These are phyloP conservation scores for Ailurus styani DNA, from an alignment of 2,113 vertebrate genomes.

Conservation along the genomic window DNA sequence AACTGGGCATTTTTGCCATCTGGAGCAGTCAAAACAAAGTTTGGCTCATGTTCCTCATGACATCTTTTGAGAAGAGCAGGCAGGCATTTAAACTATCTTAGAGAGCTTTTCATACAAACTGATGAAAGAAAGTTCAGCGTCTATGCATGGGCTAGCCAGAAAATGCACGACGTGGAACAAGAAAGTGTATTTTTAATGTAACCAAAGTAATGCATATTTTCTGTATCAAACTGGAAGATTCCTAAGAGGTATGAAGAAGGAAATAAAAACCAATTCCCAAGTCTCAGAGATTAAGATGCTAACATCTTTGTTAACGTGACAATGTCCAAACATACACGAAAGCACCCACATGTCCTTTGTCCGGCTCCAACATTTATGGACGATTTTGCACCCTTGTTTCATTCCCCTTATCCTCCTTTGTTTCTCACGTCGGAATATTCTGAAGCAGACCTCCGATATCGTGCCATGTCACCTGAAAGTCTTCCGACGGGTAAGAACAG, in stretches of 20 bases:
- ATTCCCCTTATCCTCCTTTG: background rate
- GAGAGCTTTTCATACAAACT: background rate
- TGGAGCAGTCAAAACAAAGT: background rate
- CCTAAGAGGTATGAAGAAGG: background rate
- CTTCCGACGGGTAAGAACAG: background rate
- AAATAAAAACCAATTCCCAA: background rate
- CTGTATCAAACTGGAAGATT: background rate
- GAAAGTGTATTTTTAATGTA: background rate
- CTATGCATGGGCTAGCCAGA: background rate
- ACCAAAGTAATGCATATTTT: background rate
- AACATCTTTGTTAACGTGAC: background rate
- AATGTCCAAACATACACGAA: background rate
- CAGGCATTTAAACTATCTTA: background rate
- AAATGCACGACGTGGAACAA: background rate
- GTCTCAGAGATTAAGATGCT: background rate
- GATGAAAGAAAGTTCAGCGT: background rate
- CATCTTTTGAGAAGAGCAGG: background rate
- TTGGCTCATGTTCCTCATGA: accelerated
- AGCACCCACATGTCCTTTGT: accelerated
- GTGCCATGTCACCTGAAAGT: background rate
- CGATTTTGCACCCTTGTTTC: background rate
- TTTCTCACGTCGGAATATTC: background rate
- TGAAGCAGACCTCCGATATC: background rate
- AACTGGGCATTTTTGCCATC: accelerated
- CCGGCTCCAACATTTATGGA: accelerated